phyloP scores from a whole-genome alignment of 2,113 vertebrate genomes.

The Leiothrix lutea region DNA sequence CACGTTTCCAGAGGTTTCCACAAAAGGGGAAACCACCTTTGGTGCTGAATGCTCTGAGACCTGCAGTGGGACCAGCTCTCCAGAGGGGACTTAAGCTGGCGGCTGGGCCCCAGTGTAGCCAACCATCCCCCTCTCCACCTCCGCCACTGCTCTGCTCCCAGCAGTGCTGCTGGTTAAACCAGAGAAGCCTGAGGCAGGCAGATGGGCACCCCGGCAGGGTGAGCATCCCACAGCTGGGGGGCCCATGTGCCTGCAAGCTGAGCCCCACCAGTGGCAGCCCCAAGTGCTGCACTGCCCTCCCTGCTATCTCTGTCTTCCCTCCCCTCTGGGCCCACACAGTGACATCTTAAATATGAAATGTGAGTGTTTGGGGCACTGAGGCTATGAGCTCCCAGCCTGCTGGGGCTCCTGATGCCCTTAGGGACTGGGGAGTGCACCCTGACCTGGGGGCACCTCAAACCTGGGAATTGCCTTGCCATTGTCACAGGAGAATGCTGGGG shows the following conservation, averaged over 20 bases:
- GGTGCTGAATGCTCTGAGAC: not conserved
- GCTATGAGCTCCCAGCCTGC: not conserved
- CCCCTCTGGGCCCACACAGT: not conserved
- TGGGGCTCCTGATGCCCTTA: not conserved
- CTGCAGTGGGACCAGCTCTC: not conserved
- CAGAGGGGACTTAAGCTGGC: rapidly evolving
- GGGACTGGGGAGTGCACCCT: not conserved
- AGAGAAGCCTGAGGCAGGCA: not conserved
- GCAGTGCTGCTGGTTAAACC: not conserved
- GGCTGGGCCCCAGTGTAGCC: not conserved
- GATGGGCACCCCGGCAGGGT: rapidly evolving
- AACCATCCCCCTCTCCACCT: rapidly evolving
- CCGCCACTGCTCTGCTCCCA: not conserved
- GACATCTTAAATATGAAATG: not conserved
- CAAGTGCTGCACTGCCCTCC: not conserved
- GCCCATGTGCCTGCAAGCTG: rapidly evolving
- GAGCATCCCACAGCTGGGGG: rapidly evolving
- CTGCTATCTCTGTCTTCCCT: not conserved
- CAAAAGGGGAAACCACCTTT: not conserved
- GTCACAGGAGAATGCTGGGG: not conserved
- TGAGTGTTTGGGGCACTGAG: not conserved
- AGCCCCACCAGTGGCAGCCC: not conserved
- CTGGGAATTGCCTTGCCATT: not conserved
- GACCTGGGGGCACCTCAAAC: rapidly evolving
- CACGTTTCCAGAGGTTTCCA: not conserved